A percentile compares a stretch with the other conserved stretches of the same genome.
phyloP scores from a whole-genome alignment of 2,797 vertebrate genomes.

The Artibeus lituratus region DNA sequence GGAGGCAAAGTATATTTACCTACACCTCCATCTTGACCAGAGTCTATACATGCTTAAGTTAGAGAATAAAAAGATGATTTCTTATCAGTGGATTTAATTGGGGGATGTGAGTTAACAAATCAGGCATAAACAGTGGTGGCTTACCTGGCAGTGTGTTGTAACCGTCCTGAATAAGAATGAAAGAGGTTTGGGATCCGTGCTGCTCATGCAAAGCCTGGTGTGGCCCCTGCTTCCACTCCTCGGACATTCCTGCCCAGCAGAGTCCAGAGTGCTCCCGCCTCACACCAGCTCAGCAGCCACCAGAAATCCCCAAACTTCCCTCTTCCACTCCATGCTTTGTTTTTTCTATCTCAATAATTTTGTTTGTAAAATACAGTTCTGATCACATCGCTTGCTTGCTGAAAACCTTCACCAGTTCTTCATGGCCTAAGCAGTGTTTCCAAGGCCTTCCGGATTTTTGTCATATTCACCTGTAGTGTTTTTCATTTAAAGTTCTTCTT shows the following conservation, averaged over 20 bases:
- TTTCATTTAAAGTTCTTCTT: background rate
- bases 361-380: background rate
- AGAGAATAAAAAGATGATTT: background rate
- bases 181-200: background rate
- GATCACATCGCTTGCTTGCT: background rate
- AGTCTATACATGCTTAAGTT: background rate
- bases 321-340: background rate
- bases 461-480: background rate
- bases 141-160: background rate
- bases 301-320: background rate
- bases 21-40: too few species aligned
- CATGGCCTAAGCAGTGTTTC: background rate
- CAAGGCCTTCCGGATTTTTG: background rate
- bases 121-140: background rate
- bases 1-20: too few species aligned
- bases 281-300: background rate
- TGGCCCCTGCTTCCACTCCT: background rate
- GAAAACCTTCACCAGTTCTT: background rate
- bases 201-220: background rate
- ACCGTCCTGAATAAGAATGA: background rate
- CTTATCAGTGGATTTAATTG: background rate
- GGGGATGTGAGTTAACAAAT: background rate
- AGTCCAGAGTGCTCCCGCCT: background rate
- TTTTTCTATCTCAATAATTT: background rate
- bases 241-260: rapidly evolving